Evolutionary conservation across 2,888 invertebrate species (phyloP), one percentile per base, ranked within the genome.

Genomic region (Dicycla oo): DNA sequence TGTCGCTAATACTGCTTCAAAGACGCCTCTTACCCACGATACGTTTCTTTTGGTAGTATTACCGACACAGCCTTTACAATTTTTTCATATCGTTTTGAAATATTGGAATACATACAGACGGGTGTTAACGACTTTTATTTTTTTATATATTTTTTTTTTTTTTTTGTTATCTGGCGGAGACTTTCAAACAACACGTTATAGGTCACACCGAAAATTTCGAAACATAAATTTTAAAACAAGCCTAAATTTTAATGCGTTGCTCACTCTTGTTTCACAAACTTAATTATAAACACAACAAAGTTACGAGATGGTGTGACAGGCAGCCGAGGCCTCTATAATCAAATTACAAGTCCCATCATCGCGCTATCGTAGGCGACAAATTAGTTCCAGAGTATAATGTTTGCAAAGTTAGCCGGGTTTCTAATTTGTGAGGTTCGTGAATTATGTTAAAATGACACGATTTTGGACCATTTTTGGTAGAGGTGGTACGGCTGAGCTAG

Each of bases 391-490:
- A 69, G 79, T 88, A 87, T 90, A 88, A 90, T 89, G 89, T 90
- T 90, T 88, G 86, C 83, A 78, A 89, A 91, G 87, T 91, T 86
- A 49, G 73, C 74, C 83, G 74, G 83, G 82, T 81, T 80, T 74
- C 81, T 87, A 89, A 91, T 91, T 90, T 89, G 83, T 75, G 80
- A 69, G 53, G 68, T 66, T 70, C 66, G 65, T 84, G 73, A 86
- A 88, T 90, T 86, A 83, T 68, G 87, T 89, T 88, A 84, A 86
- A 88, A 90, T 85, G 83, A 84, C 87, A 81, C 81, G 78, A 83
- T 87, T 88, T 66, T n/a, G 30, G 38, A 66, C 56, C 56, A 38
- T 67, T 76, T 78, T 77, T 58, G 26, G 20, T 53, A 63, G 60
- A 69, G 34, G 47, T 40, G 4, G 8, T 34, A n/a, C 20, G 5